Percentiles rank a stretch among this genome's conserved stretches.
These are phyloP conservation scores for Ypsolopha scabrella DNA, from an alignment of 2,888 invertebrate species.

Conservation along the genomic window DNA sequence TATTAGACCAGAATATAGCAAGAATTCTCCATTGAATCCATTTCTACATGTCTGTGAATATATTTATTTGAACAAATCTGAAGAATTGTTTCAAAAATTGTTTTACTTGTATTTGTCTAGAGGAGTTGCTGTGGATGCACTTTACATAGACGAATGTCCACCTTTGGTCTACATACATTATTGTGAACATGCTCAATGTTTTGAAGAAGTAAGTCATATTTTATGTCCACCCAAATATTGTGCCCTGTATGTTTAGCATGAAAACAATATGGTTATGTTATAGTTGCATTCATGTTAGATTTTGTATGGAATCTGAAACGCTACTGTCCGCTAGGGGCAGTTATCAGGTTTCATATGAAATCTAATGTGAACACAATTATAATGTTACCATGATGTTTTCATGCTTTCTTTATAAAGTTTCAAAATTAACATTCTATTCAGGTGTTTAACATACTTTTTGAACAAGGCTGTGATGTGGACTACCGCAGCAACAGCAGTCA, in stretches of 20 bases:
- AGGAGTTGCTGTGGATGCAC: slow-evolving; percentile 48
- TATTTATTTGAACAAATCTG: slow-evolving; percentile 35
- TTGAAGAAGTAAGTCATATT: slow-evolving; percentile 32
- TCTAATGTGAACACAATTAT: too few relatives aligned
- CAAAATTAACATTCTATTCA: slow-evolving; percentile 18
- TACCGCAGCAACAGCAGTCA: slow-evolving; percentile 30
- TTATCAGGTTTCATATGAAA: too few relatives aligned
- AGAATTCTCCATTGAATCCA: slow-evolving; percentile 47
- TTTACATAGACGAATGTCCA: slow-evolving; percentile 47
- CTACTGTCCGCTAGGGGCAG: too few relatives aligned
- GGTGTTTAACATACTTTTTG: slow-evolving; percentile 49
- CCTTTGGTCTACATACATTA: slow-evolving; percentile 54
- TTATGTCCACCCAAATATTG: too few relatives aligned
- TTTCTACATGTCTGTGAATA: slow-evolving; percentile 54
- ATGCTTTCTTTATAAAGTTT: too few relatives aligned
- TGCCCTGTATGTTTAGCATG: too few relatives aligned
- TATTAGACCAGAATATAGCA: slow-evolving; percentile 29
- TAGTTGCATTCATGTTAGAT: too few relatives aligned
- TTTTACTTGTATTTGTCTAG: slow-evolving; percentile 48
- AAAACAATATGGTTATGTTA: too few relatives aligned
- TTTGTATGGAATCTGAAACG: too few relatives aligned
- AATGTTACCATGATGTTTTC: too few relatives aligned
- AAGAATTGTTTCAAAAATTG: slow-evolving; percentile 42
- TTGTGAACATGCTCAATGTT: slow-evolving; percentile 35
- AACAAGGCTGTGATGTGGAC: slow-evolving; percentile 55